Evolutionary conservation across 2,113 vertebrate species (phyloP).

Genomic region (Crotalus tigris): DNA sequence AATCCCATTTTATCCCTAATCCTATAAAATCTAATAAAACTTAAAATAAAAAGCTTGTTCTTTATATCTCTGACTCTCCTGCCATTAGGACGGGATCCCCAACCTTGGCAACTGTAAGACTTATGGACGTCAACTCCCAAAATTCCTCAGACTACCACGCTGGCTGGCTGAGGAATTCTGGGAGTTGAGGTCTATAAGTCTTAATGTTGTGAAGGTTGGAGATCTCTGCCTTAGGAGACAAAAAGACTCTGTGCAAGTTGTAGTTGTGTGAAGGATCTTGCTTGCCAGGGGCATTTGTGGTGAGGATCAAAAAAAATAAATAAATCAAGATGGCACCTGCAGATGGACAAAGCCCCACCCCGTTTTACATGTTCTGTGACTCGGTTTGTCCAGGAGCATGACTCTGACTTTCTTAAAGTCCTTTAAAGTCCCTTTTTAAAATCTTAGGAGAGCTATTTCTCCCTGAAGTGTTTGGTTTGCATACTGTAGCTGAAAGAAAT

Average conservation of each 20-base stretch:
- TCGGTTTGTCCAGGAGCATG: conserved; percentile 16
- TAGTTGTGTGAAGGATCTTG: conserved; percentile 57
- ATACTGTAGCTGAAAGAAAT: conserved; percentile 56
- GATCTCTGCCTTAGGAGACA: conserved; percentile 47
- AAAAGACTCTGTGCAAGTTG: conserved; percentile 55
- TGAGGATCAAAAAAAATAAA: too few relatives aligned
- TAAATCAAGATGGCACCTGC: too few relatives aligned
- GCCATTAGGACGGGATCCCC: not conserved
- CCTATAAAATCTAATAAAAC: too few relatives aligned
- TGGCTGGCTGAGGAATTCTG: too few relatives aligned
- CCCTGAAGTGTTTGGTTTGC: conserved; percentile 60
- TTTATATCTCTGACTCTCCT: conserved; percentile 37
- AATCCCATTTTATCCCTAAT: too few relatives aligned
- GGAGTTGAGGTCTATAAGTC: too few relatives aligned
- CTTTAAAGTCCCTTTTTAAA: conserved; percentile 17
- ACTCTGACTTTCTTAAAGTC: not conserved
- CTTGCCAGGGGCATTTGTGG: not conserved
- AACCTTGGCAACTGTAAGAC: too few relatives aligned
- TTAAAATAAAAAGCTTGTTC: too few relatives aligned
- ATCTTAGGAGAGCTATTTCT: conserved; percentile 66
- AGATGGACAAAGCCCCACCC: too few relatives aligned
- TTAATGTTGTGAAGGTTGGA: too few relatives aligned
- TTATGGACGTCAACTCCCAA: too few relatives aligned
- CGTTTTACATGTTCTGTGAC: conserved; percentile 46
- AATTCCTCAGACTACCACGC: too few relatives aligned